Evolutionary conservation across 2,797 vertebrate species (phyloP), one percentile per base, ranked within the genome.

Genomic region (Adelosebastes latens): DNA sequence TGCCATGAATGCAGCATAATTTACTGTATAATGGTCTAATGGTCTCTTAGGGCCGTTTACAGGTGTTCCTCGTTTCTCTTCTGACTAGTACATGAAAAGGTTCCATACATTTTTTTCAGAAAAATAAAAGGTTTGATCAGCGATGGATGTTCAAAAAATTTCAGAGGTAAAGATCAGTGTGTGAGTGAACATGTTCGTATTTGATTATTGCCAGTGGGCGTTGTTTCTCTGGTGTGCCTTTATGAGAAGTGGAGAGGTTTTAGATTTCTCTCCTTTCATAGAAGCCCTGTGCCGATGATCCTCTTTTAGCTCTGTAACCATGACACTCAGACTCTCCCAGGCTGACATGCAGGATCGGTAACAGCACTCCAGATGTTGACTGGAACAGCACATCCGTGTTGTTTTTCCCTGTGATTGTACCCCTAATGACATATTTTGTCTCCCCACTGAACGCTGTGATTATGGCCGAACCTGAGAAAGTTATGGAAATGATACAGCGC

Each of bases 271-370:
- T 82, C 62, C 80, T 72, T 91, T 89, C 91, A 86, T 79, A 80
- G 82, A 74, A 77, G 79, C 76, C 49, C 60, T 79, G 79, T 89
- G 84, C 59, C 73, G 82, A 82, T 89, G 89, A 89, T 89, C 83
- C 81, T 85, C 81, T 93, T 92, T 93, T 91, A 93, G 89, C 88
- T 90, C 87, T 70, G 92, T 92, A 93, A 93, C 90, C 93, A 95
- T 95, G 93, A 92, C 89, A 88, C 81, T 93, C 81, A 76, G 67
- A 80, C 63, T 86, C 76, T 77, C 25, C 31, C 34, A 39, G 85
- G 71, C 68, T 82, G 74, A 90, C 59, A 70, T 73, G 73, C 49
- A 61, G 68, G 67, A 77, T 84, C 79, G 75, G 74, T 72, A 79
- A 82, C 83, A 84, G 76, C 60, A 64, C 74, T 86, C 79, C 75